A percentile compares a stretch with the other conserved stretches of the same genome.
These are phyloP conservation scores for Cyprinodon diabolis DNA, from an alignment of 2,797 vertebrate species.

Conservation along the genomic window DNA sequence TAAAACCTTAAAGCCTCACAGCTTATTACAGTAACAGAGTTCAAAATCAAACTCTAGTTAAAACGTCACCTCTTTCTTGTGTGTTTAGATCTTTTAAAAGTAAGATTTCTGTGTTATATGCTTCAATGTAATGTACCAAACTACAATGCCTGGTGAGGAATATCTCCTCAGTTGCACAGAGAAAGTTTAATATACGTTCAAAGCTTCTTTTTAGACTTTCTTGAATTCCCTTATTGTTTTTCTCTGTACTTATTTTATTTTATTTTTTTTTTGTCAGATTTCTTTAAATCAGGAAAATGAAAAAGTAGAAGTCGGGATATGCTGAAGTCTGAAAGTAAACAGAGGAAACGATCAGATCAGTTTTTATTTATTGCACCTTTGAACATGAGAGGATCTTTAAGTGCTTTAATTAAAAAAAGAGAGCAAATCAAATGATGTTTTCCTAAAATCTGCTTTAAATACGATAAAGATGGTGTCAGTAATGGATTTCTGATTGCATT, in stretches of 20 bases:
- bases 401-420: no score
- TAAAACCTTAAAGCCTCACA: neutral
- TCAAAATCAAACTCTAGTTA: no score
- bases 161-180: no score
- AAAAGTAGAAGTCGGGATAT: neutral
- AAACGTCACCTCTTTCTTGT: no score
- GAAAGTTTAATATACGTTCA: neutral
- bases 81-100: neutral
- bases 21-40: neutral
- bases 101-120: neutral
- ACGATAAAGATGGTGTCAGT: neutral
- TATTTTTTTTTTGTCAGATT: no score
- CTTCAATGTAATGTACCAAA: neutral
- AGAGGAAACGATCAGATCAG: no score
- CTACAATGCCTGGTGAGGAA: neutral
- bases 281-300: neutral
- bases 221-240: neutral
- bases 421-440: neutral
- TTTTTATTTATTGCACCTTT: no score
- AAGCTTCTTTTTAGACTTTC: neutral
- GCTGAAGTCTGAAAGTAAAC: no score
- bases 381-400: no score
- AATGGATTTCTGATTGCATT: neutral
- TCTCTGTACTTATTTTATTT: no score
- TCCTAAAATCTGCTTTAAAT: neutral